Evolutionary conservation across 37 sponge, comb jelly and placozoan species (phyloP).

Genomic region (Diacarnus erythraeanus): DNA sequence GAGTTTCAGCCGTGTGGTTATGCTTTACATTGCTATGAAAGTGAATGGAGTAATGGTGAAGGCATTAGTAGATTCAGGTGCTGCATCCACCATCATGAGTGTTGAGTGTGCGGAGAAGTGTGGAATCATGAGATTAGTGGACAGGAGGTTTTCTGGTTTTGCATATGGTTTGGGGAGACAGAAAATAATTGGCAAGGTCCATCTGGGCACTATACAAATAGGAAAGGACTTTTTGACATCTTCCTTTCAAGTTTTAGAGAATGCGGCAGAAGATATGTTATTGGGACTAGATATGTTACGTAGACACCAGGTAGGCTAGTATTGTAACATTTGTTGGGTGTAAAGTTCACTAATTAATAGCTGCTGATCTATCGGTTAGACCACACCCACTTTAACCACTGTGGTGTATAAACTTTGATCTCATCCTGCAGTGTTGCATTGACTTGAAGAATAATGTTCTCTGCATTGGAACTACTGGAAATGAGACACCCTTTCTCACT

Average conservation of each 20-base stretch:
- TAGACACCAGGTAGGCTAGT: conserved; percentile 93
- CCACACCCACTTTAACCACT: not conserved
- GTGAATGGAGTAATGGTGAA: conserved; percentile 85
- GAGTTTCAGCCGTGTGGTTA: conserved; percentile 83
- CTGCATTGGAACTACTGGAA: conserved; percentile 78
- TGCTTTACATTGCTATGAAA: conserved; percentile 86
- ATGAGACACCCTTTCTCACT: conserved; percentile 73
- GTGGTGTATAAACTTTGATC: not conserved
- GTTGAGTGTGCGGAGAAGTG: conserved; percentile 81
- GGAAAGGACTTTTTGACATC: conserved; percentile 81
- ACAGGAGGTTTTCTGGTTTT: conserved; percentile 72
- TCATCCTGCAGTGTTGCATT: conserved; percentile 76
- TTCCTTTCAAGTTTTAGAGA: conserved; percentile 87
- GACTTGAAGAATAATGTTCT: conserved; percentile 85
- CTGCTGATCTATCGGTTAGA: too few species aligned
- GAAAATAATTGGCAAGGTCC: conserved; percentile 89
- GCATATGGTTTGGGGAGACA: conserved; percentile 92
- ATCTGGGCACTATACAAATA: conserved; percentile 88
- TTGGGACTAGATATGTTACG: conserved; percentile 97
- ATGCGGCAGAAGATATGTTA: conserved; percentile 85
- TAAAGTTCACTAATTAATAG: too few species aligned
- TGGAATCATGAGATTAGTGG: conserved; percentile 86
- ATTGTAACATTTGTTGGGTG: too few species aligned
- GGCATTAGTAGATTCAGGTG: conserved; percentile 96
- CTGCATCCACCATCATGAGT: conserved; percentile 89